These are phyloP conservation scores for Glaucomys volans DNA, from an alignment of 2,113 vertebrate species.

Conservation along the genomic window DNA sequence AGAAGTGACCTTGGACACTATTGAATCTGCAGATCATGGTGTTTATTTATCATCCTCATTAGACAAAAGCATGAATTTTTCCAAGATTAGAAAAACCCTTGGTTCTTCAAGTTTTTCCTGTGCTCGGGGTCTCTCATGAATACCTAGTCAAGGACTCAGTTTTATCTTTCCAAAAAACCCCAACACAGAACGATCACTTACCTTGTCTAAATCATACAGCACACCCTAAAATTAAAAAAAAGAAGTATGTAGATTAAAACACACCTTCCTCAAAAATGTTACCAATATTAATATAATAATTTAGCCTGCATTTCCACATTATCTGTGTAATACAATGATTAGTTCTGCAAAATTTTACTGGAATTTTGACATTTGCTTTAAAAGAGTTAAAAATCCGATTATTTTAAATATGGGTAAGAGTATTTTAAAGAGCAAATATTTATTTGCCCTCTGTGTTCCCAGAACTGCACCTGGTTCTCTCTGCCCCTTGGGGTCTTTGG, in stretches of 20 bases:
- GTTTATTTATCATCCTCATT: background rate
- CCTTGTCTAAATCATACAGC: conserved; percentile 98
- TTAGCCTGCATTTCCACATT: background rate
- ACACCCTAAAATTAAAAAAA: conserved; percentile 91
- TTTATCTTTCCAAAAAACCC: background rate
- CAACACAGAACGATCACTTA: conserved; percentile 81
- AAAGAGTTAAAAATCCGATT: background rate
- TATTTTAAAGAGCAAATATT: background rate
- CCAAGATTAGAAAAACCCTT: background rate
- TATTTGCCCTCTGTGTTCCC: background rate
- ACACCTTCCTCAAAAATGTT: background rate
- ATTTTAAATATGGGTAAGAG: background rate
- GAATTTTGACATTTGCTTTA: background rate
- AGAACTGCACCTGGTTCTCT: background rate
- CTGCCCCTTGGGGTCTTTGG: background rate
- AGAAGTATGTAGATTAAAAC: conserved; percentile 64
- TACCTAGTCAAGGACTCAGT: too few relatives aligned
- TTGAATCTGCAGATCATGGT: background rate
- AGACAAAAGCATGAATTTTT: background rate
- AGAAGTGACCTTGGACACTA: background rate
- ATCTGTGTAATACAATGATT: background rate
- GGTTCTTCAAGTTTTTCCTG: background rate
- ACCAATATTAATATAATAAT: background rate
- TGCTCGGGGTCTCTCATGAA: background rate
- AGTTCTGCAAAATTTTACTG: background rate